Evolutionary conservation across 2,888 invertebrate species (phyloP), one percentile per base, ranked within the genome.

Genomic region (Conus canariensis): DNA sequence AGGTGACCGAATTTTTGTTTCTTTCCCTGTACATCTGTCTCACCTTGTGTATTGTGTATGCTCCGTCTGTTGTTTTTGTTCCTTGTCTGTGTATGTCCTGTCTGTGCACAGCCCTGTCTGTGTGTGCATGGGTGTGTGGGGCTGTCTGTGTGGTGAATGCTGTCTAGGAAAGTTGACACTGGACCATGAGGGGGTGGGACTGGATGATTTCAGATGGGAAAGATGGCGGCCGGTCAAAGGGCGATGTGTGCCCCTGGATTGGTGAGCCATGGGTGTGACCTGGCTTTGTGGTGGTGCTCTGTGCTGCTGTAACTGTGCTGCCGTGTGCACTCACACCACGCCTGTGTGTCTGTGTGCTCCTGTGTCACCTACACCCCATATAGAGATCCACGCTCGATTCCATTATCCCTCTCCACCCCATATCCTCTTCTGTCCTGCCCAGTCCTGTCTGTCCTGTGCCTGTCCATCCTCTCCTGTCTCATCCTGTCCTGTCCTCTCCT

Each of bases 191-290:
- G 45, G 16, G 14, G 19, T 19, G 82, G 82, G 82, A 58, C 25
- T 10, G 82, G 58, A 6, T 83, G 87, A 19, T 91, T 92, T 88
- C 92, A 93, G 92, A 91, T 92, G 92, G 92, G 91, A 90, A 92
- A 85, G 94, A 94, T 90, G 91, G 56, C 64, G 64, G 67, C 59
- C 25, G 93, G 90, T 92, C 92, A 92, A 93, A 92, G 92, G 93
- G 92, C 91, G 92, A 93, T 91, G 91, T 94, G 74, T 94, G 94
- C 89, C 94, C 94, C 85, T 94, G 94, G 94, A 94, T 94, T 90
- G 94, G 94, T 94, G 94, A 94, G 94, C 90, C 83, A 83, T 91
- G 87, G 30, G 16, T 86, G 67, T 86, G 45, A 86, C n/a, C 60
- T 45, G 85, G 9, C 59, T 85, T 10, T 58, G 12, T 58, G 7